phyloP scores from a whole-genome alignment of 2,888 invertebrate species.

The Melanotus villosus region DNA sequence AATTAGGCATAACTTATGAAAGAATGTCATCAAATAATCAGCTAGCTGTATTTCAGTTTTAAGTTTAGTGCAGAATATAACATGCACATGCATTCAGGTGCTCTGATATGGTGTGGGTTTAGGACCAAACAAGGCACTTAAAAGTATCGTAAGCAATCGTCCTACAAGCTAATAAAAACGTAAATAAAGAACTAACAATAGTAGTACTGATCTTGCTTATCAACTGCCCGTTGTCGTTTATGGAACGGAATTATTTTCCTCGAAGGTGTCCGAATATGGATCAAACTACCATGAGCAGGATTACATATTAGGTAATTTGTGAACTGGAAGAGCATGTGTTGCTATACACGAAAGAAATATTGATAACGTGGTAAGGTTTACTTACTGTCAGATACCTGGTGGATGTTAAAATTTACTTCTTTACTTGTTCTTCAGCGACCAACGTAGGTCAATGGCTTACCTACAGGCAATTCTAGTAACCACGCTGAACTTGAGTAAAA shows the following conservation, averaged over 20 bases:
- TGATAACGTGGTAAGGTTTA: conserved; percentile 26
- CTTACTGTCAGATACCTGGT: neutral
- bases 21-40: neutral
- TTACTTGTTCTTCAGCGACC: conserved; percentile 47
- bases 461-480: conserved; percentile 56
- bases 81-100: conserved; percentile 24
- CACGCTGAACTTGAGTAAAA: conserved; percentile 57
- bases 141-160: conserved; percentile 11
- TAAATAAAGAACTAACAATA: conserved; percentile 15
- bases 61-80: neutral
- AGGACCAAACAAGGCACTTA: conserved; percentile 16
- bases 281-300: conserved; percentile 24
- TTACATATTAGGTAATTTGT: conserved; percentile 48
- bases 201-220: conserved; percentile 3
- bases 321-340: conserved; percentile 34
- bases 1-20: too few species aligned
- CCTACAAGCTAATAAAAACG: conserved; percentile 10
- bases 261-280: conserved; percentile 35
- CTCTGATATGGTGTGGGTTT: conserved; percentile 1
- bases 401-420: conserved; percentile 49
- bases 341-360: conserved; percentile 31
- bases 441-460: conserved; percentile 55
- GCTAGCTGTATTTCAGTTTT: conserved; percentile 16
- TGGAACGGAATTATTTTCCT: conserved; percentile 13
- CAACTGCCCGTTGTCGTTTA: conserved; percentile 11